Evolutionary conservation across 2,797 vertebrate species (phyloP), one percentile per base, ranked within the genome.

Genomic region (Distichodus sexfasciatus): DNA sequence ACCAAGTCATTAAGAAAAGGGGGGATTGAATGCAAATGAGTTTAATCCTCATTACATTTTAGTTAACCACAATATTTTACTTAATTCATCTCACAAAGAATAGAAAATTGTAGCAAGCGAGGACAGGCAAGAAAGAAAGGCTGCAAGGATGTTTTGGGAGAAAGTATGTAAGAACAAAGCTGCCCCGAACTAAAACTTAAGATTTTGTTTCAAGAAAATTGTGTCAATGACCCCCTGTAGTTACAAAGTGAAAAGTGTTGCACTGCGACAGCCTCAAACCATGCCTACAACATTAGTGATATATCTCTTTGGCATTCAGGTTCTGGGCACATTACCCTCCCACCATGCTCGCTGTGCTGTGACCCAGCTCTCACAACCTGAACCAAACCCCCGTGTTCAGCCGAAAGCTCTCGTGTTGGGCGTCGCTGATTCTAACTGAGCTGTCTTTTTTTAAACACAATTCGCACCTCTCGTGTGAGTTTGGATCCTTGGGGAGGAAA

Each of bases 1-100:
- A 85, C 86, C 86, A 81, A 87, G 87, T 79, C 79, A 79, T 82
- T n/a, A n/a, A n/a, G n/a, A n/a, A n/a, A n/a, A n/a, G n/a, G n/a
- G n/a, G n/a, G n/a, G n/a, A n/a, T n/a, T n/a, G n/a, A n/a, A n/a
- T n/a, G n/a, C n/a, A n/a, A n/a, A n/a, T n/a, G n/a, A n/a, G n/a
- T n/a, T n/a, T n/a, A n/a, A n/a, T n/a, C n/a, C n/a, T n/a, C n/a
- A n/a, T n/a, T n/a, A n/a, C n/a, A n/a, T n/a, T n/a, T n/a, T n/a
- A n/a, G n/a, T n/a, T n/a, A n/a, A n/a, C n/a, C n/a, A n/a, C n/a
- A n/a, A n/a, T n/a, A n/a, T n/a, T n/a, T n/a, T n/a, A n/a, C n/a
- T n/a, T n/a, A n/a, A n/a, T n/a, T n/a, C n/a, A n/a, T n/a, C n/a
- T n/a, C n/a, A n/a, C n/a, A n/a, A n/a, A n/a, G n/a, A n/a, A n/a